These are phyloP conservation scores for Lycocerus yunnanus DNA, from an alignment of 2,888 invertebrate genomes.

Conservation along the genomic window DNA sequence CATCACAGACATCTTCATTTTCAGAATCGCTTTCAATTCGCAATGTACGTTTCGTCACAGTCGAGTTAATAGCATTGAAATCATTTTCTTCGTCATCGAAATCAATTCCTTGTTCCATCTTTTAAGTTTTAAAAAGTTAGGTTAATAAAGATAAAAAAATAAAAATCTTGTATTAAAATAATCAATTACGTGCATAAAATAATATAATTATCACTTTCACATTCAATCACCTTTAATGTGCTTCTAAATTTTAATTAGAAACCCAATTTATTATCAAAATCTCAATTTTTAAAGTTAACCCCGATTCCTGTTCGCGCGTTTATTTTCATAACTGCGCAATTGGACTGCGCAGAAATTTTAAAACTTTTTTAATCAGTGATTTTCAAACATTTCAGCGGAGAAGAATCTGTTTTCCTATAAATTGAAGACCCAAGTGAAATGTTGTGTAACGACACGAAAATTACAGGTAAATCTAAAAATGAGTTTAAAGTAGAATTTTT, in stretches of 20 bases:
- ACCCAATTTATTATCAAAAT: neutral
- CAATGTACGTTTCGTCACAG: neutral
- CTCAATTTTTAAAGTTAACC: neutral
- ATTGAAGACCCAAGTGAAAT: too few relatives aligned
- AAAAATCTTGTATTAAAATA: neutral
- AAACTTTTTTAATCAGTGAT: neutral
- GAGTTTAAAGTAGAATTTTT: too few relatives aligned
- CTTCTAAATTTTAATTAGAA: neutral
- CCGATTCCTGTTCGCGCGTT: neutral
- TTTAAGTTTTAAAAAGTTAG: neutral
- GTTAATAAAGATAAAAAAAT: neutral
- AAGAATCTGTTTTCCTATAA: too few relatives aligned
- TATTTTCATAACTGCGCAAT: neutral
- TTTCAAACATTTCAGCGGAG: too few relatives aligned
- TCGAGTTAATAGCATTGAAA: neutral
- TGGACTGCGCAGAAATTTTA: neutral
- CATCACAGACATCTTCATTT: neutral
- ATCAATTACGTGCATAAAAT: neutral
- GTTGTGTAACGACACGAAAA: too few relatives aligned
- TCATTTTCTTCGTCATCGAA: neutral
- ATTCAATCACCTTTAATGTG: neutral
- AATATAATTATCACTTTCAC: neutral
- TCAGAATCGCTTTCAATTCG: slow-evolving; percentile 36
- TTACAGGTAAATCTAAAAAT: too few relatives aligned
- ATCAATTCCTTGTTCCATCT: neutral